Evolutionary conservation across 2,113 vertebrate genomes (phyloP).

Genomic region (Choloepus hoffmanni): DNA sequence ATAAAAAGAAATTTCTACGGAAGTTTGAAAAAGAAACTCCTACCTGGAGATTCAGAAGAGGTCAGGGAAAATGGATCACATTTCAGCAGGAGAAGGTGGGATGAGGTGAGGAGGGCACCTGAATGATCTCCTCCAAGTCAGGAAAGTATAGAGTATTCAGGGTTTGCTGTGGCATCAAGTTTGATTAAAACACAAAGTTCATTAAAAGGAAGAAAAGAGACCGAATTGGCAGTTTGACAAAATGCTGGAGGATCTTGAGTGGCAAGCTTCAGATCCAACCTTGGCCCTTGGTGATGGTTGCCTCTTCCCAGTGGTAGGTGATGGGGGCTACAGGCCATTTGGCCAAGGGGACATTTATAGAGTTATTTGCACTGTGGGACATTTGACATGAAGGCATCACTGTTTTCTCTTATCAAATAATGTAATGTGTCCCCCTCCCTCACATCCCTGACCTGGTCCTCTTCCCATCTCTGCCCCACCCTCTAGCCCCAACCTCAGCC

Average conservation of each 20-base stretch:
- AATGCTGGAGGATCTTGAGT: not conserved
- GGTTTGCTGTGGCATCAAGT: not conserved
- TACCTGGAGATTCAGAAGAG: not conserved
- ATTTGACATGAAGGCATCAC: not conserved
- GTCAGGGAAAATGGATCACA: not conserved
- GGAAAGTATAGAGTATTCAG: not conserved
- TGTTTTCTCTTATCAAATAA: not conserved
- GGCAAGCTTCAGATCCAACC: not conserved
- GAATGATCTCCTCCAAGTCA: not conserved
- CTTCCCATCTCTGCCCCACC: not conserved
- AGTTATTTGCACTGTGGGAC: not conserved
- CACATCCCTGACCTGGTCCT: not conserved
- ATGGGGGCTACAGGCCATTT: not conserved
- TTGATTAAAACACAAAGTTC: not conserved
- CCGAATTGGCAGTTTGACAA: not conserved
- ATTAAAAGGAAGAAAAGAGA: not conserved
- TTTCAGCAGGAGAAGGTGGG: not conserved
- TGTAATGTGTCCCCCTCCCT: too few species aligned
- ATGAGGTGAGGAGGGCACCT: not conserved
- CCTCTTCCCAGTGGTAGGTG: not conserved
- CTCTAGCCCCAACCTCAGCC: not conserved
- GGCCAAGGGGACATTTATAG: not conserved
- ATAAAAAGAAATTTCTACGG: not conserved
- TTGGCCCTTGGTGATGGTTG: not conserved
- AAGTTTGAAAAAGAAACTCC: not conserved